A percentile compares a stretch with the other conserved stretches of the same genome.
phyloP scores from a whole-genome alignment of 2,888 invertebrate species.

The Pristionchus entomophagus region DNA sequence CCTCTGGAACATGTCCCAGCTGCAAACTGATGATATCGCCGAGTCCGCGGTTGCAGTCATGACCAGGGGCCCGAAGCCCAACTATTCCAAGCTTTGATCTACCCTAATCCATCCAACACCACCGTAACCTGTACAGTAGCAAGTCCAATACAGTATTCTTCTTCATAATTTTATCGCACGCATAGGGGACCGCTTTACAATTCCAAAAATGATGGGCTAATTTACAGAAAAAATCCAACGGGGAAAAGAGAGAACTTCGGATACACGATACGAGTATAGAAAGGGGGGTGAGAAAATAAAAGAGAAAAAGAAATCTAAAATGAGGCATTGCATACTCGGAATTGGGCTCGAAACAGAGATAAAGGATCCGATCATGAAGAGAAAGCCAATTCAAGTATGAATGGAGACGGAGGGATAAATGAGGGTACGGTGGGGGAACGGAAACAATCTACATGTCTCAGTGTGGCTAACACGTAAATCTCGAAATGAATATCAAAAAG shows the following conservation, averaged over 20 bases:
- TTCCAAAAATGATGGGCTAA: not conserved
- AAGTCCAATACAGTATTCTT: not conserved
- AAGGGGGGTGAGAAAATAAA: not conserved
- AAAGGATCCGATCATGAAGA: no score
- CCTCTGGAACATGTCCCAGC: constrained; percentile 85
- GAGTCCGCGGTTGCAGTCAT: constrained; percentile 86
- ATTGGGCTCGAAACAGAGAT: not conserved
- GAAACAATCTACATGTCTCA: not conserved
- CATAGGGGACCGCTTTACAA: not conserved
- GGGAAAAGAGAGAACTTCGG: not conserved
- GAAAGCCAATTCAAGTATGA: no score
- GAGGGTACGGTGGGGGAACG: not conserved
- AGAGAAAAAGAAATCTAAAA: not conserved
- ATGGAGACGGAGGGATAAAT: not conserved
- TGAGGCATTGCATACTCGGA: not conserved
- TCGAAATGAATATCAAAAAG: not conserved
- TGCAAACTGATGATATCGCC: constrained; percentile 89
- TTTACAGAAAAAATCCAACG: not conserved
- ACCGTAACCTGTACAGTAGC: not conserved
- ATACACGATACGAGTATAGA: not conserved
- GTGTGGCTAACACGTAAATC: not conserved
- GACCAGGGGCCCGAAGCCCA: constrained; percentile 83
- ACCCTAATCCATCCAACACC: not conserved
- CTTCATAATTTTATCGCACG: constrained; percentile 29
- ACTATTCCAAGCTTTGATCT: constrained; percentile 84